Evolutionary conservation across 2,113 vertebrate species (phyloP), one percentile per base, ranked within the genome.

Genomic region (Poecile atricapillus): DNA sequence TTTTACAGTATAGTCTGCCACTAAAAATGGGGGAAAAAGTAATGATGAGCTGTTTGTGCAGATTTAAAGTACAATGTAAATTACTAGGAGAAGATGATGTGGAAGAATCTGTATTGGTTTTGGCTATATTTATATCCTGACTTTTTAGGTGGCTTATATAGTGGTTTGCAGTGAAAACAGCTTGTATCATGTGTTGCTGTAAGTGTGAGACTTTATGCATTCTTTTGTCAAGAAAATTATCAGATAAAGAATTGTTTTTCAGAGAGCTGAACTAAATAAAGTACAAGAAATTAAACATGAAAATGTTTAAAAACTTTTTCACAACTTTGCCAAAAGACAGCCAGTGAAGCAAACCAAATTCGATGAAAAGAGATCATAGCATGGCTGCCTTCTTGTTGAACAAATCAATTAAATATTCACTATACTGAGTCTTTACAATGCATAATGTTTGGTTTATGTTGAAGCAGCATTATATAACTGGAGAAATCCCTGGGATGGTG

Each of bases 1-100:
- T 91, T 98, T 97, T 98, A 98, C 90, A 97, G 97, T 98, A 96
- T 27, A 70, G 92, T 98, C 97, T 98, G 96, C 97, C 97, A 94
- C 94, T 96, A 97, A 98, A 95, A 98, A 94, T 93, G 94, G 97
- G 96, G 15, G 94, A 95, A 55, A 47, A 69, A 39, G 43, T 80
- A 97, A 95, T 96, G 93, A 78, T 71, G 94, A 97, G 67, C 90
- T 94, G 85, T 94, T 98, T 84, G 86, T 95, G 91, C 80, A 92
- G 95, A 73, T 96, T 95, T 95, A 94, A 96, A 97, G 20, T 70
- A 64, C 89, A 87, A 88, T 79, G 74, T 67, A 95, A 94, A 96
- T 93, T 93, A 85, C 89, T 94, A 78, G 87, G 64, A 96, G 94
- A 90, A 90, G 37, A 91, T 92, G 93, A 92, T 88, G 68, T 91